Percentiles rank a stretch among this genome's conserved stretches.
phyloP scores from a whole-genome alignment of 2,797 vertebrate genomes.

The Kryptopterus vitreolus region DNA sequence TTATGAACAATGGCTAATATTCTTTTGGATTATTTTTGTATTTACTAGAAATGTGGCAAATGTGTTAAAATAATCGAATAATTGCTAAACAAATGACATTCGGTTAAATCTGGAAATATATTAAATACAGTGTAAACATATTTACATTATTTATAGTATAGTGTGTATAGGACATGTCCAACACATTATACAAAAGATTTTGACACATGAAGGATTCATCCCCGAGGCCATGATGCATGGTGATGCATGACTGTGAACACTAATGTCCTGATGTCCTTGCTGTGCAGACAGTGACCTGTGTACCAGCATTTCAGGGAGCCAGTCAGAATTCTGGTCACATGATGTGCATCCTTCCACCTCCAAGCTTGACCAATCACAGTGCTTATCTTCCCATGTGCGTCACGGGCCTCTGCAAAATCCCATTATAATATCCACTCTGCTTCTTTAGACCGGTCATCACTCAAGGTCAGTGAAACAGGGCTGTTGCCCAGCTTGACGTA shows the following conservation, averaged over 20 bases:
- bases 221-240: background rate
- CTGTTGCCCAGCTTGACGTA: conserved; percentile 48
- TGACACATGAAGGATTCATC: background rate
- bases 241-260: conserved; percentile 20
- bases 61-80: background rate
- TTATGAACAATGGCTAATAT: background rate
- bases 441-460: conserved; percentile 43
- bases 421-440: conserved; percentile 53
- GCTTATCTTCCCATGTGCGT: conserved; percentile 50
- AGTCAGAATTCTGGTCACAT: conserved; percentile 69
- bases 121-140: too few species aligned
- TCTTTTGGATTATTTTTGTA: background rate
- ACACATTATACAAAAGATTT: background rate
- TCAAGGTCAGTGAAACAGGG: conserved; percentile 53
- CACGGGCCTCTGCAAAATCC: conserved; percentile 21
- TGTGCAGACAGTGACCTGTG: conserved; percentile 41
- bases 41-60: background rate
- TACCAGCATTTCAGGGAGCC: conserved; percentile 44
- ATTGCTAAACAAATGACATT: background rate
- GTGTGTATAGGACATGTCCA: background rate
- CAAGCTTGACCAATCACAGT: conserved; percentile 60
- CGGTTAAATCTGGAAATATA: background rate
- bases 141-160: background rate
- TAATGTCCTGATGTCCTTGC: conserved; percentile 41
- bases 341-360: conserved; percentile 58